Percentiles rank a stretch among this genome's conserved stretches.
Evolutionary conservation across 2,797 vertebrate genomes (phyloP).

Genomic region (Rhynchonycteris naso): DNA sequence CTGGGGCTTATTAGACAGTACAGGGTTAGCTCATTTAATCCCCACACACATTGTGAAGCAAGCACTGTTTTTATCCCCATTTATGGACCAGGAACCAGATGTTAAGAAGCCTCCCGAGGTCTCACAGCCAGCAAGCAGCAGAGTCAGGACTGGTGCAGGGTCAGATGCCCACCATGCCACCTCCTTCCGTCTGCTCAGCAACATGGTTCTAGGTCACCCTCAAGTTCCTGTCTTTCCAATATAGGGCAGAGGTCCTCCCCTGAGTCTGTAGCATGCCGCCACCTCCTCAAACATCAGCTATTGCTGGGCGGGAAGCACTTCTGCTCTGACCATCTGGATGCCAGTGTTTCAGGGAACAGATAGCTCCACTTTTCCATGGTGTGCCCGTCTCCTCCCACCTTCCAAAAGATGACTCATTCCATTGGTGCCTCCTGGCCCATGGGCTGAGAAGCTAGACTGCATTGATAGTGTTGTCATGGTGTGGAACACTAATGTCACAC

Average conservation of each 20-base stretch:
- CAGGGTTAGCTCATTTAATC: not conserved
- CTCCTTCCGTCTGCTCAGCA: not conserved
- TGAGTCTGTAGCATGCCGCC: not conserved
- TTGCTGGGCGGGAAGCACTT: not conserved
- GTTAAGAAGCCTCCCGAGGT: not conserved
- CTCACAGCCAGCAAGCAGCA: not conserved
- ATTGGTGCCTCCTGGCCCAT: not conserved
- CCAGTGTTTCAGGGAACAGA: not conserved
- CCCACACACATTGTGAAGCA: not conserved
- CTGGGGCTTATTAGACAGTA: not conserved
- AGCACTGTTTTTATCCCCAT: not conserved
- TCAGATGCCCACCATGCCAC: rapidly evolving
- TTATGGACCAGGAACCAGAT: not conserved
- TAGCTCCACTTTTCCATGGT: rapidly evolving
- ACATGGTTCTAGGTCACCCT: not conserved
- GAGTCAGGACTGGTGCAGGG: not conserved
- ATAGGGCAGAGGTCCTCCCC: not conserved
- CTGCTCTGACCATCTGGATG: not conserved
- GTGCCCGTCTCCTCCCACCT: not conserved
- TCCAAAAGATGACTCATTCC: not conserved
- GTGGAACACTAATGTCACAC: not conserved
- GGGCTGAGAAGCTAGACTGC: not conserved
- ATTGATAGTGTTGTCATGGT: not conserved
- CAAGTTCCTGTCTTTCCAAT: not conserved
- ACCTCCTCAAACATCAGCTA: not conserved